phyloP scores from a whole-genome alignment of 2,113 vertebrate species.

The Typhlomys cinereus region DNA sequence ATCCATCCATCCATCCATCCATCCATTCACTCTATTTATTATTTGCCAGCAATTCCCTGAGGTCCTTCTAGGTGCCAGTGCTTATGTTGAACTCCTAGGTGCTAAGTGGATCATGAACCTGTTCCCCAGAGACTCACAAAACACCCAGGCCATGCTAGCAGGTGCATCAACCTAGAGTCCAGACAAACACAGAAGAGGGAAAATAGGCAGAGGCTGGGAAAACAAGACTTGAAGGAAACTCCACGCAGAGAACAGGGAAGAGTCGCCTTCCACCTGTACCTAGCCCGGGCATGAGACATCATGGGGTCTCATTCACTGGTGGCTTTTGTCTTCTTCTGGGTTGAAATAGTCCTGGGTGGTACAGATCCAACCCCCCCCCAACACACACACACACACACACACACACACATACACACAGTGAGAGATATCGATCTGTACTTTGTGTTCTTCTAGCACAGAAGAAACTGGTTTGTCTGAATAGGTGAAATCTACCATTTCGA shows the following conservation, averaged over 20 bases:
- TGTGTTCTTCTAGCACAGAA: background rate
- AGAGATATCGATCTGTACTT: background rate
- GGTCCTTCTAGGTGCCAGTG: too few species aligned
- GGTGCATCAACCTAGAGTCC: fast-evolving
- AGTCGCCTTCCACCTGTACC: fast-evolving
- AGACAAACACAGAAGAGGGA: background rate
- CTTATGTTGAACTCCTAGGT: background rate
- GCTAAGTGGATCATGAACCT: too few species aligned
- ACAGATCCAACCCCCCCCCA: too few species aligned
- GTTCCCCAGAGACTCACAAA: background rate
- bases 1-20: too few species aligned
- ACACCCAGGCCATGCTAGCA: fast-evolving
- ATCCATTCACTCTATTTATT: too few species aligned
- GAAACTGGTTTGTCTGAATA: background rate
- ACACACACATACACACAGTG: too few species aligned
- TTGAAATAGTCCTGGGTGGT: background rate
- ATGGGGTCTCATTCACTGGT: background rate
- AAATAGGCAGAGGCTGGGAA: background rate
- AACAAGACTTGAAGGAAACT: background rate
- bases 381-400: too few species aligned
- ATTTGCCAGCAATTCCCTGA: fast-evolving
- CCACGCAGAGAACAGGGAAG: background rate
- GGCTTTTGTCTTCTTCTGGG: background rate
- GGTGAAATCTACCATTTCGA: background rate
- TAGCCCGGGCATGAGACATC: background rate